These are phyloP conservation scores for Eulemur albifrons DNA, from an alignment of 2,797 vertebrate species.

Conservation along the genomic window DNA sequence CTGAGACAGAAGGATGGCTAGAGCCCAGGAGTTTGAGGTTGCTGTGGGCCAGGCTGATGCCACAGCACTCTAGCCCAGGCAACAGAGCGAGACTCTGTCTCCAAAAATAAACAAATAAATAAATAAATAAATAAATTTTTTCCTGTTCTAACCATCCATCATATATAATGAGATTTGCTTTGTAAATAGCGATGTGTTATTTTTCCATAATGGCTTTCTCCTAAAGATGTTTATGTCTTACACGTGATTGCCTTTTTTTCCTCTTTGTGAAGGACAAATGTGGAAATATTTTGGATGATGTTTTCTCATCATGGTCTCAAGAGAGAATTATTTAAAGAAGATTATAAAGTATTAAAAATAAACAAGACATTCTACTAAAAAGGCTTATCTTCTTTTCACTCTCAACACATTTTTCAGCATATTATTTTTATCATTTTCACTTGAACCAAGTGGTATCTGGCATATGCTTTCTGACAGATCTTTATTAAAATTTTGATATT, in stretches of 20 bases:
- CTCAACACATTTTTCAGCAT: not conserved
- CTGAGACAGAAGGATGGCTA: no score
- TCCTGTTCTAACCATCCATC: not conserved
- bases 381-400: not conserved
- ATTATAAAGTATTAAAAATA: not conserved
- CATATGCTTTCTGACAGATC: not conserved
- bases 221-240: not conserved
- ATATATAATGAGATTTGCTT: conserved; percentile 25
- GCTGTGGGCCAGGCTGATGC: no score
- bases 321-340: not conserved
- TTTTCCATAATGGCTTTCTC: conserved; percentile 37
- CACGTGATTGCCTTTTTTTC: not conserved
- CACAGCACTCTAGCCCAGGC: no score
- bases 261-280: not conserved
- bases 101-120: no score
- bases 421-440: not conserved
- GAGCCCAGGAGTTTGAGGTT: no score
- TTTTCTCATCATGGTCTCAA: not conserved
- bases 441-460: not conserved
- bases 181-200: not conserved
- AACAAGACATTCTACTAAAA: not conserved
- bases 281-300: not conserved
- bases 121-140: not conserved
- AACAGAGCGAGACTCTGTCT: no score
- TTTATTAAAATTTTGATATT: not conserved